Conservation (phyloP, 1,140 invertebrate genomes). For the Schmidtea mediterranea region DNA sequence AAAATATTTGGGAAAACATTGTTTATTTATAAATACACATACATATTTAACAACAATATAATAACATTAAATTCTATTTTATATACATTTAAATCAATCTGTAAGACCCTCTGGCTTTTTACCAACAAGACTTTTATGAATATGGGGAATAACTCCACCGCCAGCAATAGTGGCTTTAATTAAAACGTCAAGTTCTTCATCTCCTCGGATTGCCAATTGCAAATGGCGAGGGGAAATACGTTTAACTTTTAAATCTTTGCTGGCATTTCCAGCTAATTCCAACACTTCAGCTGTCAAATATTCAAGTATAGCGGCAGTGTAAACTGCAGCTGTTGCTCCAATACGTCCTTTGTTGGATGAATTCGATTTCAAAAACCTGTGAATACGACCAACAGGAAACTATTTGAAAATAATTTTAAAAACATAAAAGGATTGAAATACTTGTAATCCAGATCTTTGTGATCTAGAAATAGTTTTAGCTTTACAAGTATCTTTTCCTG, state of each 20-base stretch:
- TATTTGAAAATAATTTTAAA: conserved; percentile 10
- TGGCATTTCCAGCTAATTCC: conserved; percentile 89
- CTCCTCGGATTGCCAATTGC: conserved; percentile 87
- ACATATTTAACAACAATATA: no score
- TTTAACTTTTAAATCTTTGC: conserved; percentile 97
- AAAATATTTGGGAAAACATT: no score
- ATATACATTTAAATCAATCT: no score
- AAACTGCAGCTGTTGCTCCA: conserved; percentile 90
- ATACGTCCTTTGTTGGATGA: conserved; percentile 93
- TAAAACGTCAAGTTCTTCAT: conserved; percentile 91
- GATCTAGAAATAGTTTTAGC: conserved; percentile 95
- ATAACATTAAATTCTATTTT: no score
- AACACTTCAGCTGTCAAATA: conserved; percentile 91
- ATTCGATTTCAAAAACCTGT: conserved; percentile 87
- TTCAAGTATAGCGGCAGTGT: conserved; percentile 93
- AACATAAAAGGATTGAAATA: conserved; percentile 22
- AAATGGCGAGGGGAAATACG: conserved; percentile 95
- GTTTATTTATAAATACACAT: no score
- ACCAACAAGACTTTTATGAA: background rate
- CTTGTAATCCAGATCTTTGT: conserved; percentile 82
- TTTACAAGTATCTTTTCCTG: conserved; percentile 39
- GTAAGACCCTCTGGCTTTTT: background rate
- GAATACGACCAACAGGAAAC: conserved; percentile 96
- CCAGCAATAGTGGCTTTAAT: conserved; percentile 98
- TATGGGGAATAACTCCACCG: conserved; percentile 37